Evolutionary conservation across 2,888 invertebrate species (phyloP), one percentile per base, ranked within the genome.

Genomic region (Drosophila pegasa): DNA sequence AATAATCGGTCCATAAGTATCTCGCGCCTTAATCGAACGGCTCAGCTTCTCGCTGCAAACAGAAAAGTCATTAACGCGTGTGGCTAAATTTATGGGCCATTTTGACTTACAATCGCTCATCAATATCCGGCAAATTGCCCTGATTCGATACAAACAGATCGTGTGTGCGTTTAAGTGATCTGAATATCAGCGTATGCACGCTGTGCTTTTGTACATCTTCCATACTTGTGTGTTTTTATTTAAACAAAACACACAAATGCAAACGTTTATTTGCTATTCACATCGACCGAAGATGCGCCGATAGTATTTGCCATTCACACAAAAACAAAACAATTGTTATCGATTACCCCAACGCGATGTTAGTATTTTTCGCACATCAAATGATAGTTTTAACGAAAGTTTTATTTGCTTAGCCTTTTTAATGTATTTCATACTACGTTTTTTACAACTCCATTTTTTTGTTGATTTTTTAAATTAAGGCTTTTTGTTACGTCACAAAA

Each of bases 121-220:
- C 98, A 41, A 96, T 94, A 54, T 96, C 95, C 5, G 98, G 98
- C 57, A 98, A 93, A 70, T 95, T 93, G 25, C 96, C 96, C 91
- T 98, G 98, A 91, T 98, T 98, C 14, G 97, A 95, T 48, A 98
- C 93, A 92, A 99, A 99, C 96, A 99, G 97, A 92, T 99, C 99
- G 91, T 99, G 99, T 1, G 98, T 98, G 89, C 99, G 94, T 92
- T 99, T 99, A 75, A 99, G 92, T 8, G 99, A 99, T 78, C 99
- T 95, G 92, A 99, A 99, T 74, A 99, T 98, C 72, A 99, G 93
- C 0, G 98, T 99, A 91, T 99, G 99, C 1, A 99, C 98, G 6
- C 99, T 98, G 93, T 98, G 99, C 87, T 97, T 96, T 90, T 98
- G 98, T 10, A 99, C 98, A 87, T 97, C 97, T 93, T 96, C 95